Conservation (phyloP, 2,888 invertebrate genomes). For the Arctia plantaginis region DNA sequence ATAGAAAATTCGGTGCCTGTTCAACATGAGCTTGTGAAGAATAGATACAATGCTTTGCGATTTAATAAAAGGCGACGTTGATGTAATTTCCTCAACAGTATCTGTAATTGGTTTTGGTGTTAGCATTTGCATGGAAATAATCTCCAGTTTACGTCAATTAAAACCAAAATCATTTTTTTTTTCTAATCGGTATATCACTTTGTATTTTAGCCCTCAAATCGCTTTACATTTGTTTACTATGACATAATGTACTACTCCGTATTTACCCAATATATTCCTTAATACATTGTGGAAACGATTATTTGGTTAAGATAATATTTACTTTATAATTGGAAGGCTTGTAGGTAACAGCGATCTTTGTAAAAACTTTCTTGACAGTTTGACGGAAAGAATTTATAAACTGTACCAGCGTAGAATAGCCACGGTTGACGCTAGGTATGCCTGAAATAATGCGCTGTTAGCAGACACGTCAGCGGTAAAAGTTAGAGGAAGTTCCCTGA, state of each 20-base stretch:
- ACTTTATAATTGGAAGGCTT: conserved; percentile 36
- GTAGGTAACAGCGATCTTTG: conserved; percentile 17
- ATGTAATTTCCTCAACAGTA: neutral
- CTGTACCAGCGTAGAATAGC: conserved; percentile 38
- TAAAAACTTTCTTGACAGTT: conserved; percentile 60
- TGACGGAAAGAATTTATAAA: conserved; percentile 58
- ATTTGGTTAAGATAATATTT: neutral
- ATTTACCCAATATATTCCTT: neutral
- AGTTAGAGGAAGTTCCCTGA: conserved; percentile 61
- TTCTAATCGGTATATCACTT: too few relatives aligned
- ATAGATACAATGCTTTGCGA: neutral
- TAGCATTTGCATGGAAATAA: neutral
- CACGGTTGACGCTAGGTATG: conserved; percentile 21
- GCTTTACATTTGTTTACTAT: neutral
- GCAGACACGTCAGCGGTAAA: conserved; percentile 62
- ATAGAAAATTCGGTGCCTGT: neutral
- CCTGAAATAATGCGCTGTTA: conserved; percentile 56
- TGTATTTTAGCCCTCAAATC: neutral
- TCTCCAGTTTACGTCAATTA: neutral
- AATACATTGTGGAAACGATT: neutral
- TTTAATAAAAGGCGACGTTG: neutral
- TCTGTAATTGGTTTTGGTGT: neutral
- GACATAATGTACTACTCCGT: neutral
- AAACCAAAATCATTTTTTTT: too few relatives aligned
- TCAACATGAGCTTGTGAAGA: neutral